A percentile compares a stretch with the other conserved stretches of the same genome.
These are phyloP conservation scores for Ciconia nigra DNA, from an alignment of 2,797 vertebrate genomes.

Conservation along the genomic window DNA sequence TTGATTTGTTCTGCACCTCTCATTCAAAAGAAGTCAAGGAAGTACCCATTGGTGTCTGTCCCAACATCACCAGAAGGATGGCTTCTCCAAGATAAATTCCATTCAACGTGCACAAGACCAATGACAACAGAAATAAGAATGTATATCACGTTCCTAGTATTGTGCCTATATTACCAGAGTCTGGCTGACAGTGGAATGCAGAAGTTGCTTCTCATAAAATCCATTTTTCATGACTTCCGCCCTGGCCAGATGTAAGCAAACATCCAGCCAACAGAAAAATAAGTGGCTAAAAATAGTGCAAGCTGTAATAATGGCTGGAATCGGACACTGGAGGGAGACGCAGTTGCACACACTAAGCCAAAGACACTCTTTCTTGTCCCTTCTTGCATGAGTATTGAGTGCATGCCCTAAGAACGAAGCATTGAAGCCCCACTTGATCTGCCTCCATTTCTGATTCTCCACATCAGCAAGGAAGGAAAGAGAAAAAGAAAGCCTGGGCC, in stretches of 20 bases:
- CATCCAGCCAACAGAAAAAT: not conserved
- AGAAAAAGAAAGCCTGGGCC: not conserved
- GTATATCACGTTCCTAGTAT: not conserved
- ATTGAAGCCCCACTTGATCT: not conserved
- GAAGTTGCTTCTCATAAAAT: not conserved
- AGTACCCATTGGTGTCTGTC: not conserved
- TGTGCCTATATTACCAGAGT: not conserved
- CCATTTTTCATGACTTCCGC: not conserved
- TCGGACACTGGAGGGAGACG: slow-evolving; percentile 38
- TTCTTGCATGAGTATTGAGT: not conserved
- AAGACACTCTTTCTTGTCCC: not conserved
- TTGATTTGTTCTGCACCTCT: not conserved
- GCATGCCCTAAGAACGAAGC: not conserved
- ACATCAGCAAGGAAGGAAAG: not conserved
- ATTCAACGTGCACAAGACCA: not conserved
- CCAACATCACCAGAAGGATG: not conserved
- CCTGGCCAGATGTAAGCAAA: not conserved
- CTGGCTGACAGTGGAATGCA: not conserved
- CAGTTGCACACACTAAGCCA: not conserved
- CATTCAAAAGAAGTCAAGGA: not conserved
- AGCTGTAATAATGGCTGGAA: not conserved
- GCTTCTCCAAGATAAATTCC: not conserved
- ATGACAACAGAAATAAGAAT: not conserved
- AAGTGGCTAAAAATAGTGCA: not conserved
- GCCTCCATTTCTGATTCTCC: not conserved